Conservation (phyloP, 2,113 vertebrate genomes). For the Hiodon tergisus region DNA sequence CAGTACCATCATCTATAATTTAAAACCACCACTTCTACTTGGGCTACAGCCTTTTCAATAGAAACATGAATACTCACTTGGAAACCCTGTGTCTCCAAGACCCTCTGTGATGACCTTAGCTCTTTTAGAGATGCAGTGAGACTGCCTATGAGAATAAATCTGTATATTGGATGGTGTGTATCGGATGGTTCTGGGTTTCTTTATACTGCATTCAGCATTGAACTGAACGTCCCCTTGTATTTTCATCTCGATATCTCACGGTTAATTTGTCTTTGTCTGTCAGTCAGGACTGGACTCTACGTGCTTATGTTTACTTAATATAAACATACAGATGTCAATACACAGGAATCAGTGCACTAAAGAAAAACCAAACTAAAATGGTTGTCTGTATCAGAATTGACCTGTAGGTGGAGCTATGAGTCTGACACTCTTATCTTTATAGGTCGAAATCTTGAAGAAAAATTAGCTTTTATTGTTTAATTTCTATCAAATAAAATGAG, state of each 20-base stretch:
- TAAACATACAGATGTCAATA: conserved; percentile 17
- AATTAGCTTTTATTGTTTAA: too few species aligned
- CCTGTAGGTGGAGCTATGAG: conserved; percentile 61
- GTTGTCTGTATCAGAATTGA: conserved; percentile 97
- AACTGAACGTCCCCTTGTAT: not conserved
- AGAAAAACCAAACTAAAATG: conserved; percentile 56
- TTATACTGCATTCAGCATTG: not conserved
- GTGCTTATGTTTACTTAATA: conserved; percentile 70
- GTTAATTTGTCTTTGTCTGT: not conserved
- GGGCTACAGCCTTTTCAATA: not conserved
- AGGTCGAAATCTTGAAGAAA: too few species aligned
- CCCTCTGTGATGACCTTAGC: conserved; percentile 80
- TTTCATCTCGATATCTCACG: not conserved
- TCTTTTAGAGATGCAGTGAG: conserved; percentile 81
- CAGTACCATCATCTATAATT: too few species aligned
- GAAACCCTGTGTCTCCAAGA: conserved; percentile 2
- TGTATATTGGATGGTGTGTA: conserved; percentile 40
- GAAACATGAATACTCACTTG: not conserved
- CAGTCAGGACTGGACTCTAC: conserved; percentile 72
- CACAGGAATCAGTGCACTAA: conserved; percentile 34
- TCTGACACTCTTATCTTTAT: too few species aligned
- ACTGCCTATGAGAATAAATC: conserved; percentile 93
- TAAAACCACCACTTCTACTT: too few species aligned
- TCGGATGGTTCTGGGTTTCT: not conserved
- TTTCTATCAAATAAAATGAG: too few species aligned